Evolutionary conservation across 2,888 invertebrate species (phyloP), one percentile per base, ranked within the genome.

Genomic region (Tetranychus truncatus): DNA sequence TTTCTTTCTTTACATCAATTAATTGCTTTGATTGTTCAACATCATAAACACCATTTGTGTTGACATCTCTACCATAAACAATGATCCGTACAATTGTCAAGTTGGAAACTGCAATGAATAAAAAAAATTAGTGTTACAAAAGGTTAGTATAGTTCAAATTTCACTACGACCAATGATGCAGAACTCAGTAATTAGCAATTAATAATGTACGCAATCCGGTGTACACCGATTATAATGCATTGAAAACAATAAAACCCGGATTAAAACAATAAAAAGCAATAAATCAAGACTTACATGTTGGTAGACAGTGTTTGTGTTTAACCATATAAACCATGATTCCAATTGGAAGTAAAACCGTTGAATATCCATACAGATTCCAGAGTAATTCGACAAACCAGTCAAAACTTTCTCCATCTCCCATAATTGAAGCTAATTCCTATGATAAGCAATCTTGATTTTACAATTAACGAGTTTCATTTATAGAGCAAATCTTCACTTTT

Each of bases 341-440:
- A 73, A 91, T 91, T 1, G 95, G 95, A 76, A 94, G 83, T 81
- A 95, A 86, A 75, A 96, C 86, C n/a, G 92, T 91, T 4, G 89
- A 87, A 82, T 95, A 96, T 18, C 94, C 93, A 21, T 91, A 85
- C 75, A 92, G 85, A 84, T 95, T 95, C 44, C 91, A 84, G 67
- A 88, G 81, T 67, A 24, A 95, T 78, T 89, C 88, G 79, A 91
- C 85, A 21, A 91, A 81, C 95, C 95, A 92, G 65, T 11, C 69
- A 69, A 69, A 69, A 2, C 7, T 20, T 24, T 69, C 69, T 20
- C 11, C 21, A 69, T 69, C 21, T 11, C 69, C 69, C 20, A 69
- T 69, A 21, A 24, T 69, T 9, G 9, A 21, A 24, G 46, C 46
- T 55, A 55, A 55, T 55, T 55, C 24, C 24, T 24, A 24, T 24